Evolutionary conservation across 2,888 invertebrate species (phyloP), one percentile per base, ranked within the genome.

Genomic region (Onchidella celtica): DNA sequence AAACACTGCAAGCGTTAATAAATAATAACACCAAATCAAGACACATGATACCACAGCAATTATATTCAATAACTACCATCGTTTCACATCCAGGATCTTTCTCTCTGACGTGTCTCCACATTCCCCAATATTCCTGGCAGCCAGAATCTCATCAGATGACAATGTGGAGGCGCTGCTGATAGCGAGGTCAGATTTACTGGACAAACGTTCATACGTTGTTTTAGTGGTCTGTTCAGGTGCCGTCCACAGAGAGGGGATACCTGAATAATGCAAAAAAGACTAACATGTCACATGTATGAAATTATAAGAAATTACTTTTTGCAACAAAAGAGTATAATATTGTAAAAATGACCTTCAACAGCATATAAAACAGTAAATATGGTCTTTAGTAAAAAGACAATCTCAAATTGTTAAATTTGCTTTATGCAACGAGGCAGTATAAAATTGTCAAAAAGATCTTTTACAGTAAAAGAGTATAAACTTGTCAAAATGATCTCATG

Each of bases 61-160:
- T n/a, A n/a, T n/a, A n/a, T n/a, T n/a, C n/a, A 21, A 66, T 0
- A 40, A 81, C 70, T 77, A 90, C 91, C 91, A 91, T 87, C 90
- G 79, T 83, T 88, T 90, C 29, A 88, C 77, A 79, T 91, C 90
- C 21, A 91, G 81, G 9, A 88, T 85, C 83, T 90, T 90, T 66
- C 90, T 86, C 65, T 87, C 84, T 21, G 87, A 83, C 36, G 88
- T 87, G 57, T 88, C 86, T 63, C 85, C 87, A 74, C 79, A 73
- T 57, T 87, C 86, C 4, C 86, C 87, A 38, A 85, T 81, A 17
- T 86, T 87, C 70, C 79, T 84, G 21, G 88, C 86, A 34, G 89
- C 76, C 11, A 14, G 3, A 1, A 55, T 47, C 38, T 66, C 66
- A 4, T 40, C 76, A 0, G 55, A 17, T 4, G 55, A 40, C 66